Percentiles rank a stretch among this genome's conserved stretches.
Evolutionary conservation across 2,113 vertebrate species (phyloP).

Genomic region (Vulpes vulpes): DNA sequence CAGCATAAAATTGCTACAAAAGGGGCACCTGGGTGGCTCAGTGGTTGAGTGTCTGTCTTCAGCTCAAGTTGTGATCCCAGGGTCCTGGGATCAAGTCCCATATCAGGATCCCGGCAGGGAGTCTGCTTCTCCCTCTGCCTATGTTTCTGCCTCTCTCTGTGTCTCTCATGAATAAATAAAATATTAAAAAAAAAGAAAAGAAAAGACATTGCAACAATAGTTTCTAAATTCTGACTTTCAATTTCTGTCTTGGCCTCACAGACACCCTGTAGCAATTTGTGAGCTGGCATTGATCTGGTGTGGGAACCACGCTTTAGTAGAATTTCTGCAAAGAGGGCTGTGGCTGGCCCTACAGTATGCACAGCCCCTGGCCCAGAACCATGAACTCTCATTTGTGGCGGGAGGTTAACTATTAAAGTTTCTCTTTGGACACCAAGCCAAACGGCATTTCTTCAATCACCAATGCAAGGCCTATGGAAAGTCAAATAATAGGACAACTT

Average conservation of each 20-base stretch:
- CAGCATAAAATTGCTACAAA: neutral
- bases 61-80: no score
- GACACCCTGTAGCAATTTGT: neutral
- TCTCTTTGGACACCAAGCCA: neutral
- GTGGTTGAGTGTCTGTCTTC: no score
- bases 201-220: neutral
- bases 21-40: no score
- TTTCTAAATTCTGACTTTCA: neutral
- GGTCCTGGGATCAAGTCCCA: no score
- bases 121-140: no score
- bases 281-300: accelerated
- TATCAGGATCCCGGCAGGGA: no score
- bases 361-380: neutral
- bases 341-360: accelerated
- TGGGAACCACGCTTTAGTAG: neutral
- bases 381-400: neutral
- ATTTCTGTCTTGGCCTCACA: neutral
- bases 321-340: neutral
- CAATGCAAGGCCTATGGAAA: neutral
- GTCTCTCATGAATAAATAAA: no score
- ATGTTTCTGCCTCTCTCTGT: no score
- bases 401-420: neutral
- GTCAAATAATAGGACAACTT: neutral
- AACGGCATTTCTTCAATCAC: neutral
- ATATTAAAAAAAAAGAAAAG: no score